A percentile compares a stretch with the other conserved stretches of the same genome.
These are phyloP conservation scores for Gisinianus flammeolus DNA, from an alignment of 2,888 invertebrate genomes.

Conservation along the genomic window DNA sequence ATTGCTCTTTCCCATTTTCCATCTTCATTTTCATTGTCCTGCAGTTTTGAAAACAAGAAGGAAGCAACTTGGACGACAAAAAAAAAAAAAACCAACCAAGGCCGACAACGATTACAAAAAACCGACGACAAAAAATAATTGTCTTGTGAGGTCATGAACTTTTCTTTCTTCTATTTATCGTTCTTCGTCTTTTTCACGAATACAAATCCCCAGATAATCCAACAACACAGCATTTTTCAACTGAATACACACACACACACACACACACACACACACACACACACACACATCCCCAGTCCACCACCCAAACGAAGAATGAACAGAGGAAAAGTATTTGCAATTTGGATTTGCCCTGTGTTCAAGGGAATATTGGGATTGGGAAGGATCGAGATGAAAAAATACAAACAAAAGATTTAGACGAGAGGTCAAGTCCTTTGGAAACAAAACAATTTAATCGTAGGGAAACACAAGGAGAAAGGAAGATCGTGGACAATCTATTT, in stretches of 20 bases:
- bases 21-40: neutral
- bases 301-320: neutral
- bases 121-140: neutral
- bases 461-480: constrained; percentile 5
- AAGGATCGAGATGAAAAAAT: too few relatives aligned
- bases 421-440: constrained; percentile 31
- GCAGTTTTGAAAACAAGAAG: too few relatives aligned
- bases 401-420: constrained; percentile 25
- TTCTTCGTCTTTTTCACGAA: neutral
- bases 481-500: constrained; percentile 31
- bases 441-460: constrained; percentile 24
- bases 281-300: neutral
- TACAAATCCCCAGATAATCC: neutral
- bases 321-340: neutral
- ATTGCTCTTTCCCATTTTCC: neutral
- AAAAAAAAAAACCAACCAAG: too few relatives aligned
- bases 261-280: too few relatives aligned
- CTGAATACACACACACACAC: too few relatives aligned
- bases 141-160: neutral
- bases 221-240: too few relatives aligned
- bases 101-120: neutral
- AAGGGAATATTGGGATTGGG: too few relatives aligned
- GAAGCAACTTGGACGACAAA: too few relatives aligned
- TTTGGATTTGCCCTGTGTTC: neutral
- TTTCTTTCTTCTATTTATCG: neutral